Conservation (phyloP, 2,888 invertebrate species). For the Meteorus cinctellus region DNA sequence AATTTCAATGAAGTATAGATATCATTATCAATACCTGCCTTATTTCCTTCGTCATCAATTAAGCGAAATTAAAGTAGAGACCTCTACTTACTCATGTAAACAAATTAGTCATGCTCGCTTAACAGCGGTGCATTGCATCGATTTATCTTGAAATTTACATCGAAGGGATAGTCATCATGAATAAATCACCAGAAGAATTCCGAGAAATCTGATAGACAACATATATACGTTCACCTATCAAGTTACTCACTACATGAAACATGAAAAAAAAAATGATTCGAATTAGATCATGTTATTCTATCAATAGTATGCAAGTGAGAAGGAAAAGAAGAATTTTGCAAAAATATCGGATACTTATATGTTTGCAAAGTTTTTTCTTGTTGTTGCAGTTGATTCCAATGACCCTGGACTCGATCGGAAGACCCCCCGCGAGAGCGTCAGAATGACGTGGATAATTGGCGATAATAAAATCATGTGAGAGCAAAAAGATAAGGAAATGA, state of each 20-base stretch:
- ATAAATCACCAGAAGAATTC: not conserved
- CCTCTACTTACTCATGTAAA: not conserved
- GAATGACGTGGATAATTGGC: not conserved
- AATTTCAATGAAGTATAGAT: not conserved
- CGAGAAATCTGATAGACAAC: not conserved
- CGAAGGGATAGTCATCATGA: too few relatives aligned
- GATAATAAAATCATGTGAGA: constrained; percentile 1
- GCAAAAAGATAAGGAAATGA: not conserved
- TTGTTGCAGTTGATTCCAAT: not conserved
- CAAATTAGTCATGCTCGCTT: not conserved
- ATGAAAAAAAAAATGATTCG: too few relatives aligned
- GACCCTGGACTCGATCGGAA: not conserved
- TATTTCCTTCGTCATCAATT: not conserved
- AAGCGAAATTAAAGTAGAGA: not conserved
- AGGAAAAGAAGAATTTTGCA: not conserved
- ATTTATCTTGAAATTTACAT: not conserved
- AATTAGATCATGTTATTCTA: not conserved
- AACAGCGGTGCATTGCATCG: not conserved
- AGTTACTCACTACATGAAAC: not conserved
- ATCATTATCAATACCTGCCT: not conserved
- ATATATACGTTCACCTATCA: not conserved
- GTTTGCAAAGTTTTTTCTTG: not conserved
- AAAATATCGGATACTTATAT: not conserved
- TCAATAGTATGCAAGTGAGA: not conserved
- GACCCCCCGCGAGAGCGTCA: not conserved